These are phyloP conservation scores for Cephonodes hylas DNA, from an alignment of 2,888 invertebrate genomes.

Conservation along the genomic window DNA sequence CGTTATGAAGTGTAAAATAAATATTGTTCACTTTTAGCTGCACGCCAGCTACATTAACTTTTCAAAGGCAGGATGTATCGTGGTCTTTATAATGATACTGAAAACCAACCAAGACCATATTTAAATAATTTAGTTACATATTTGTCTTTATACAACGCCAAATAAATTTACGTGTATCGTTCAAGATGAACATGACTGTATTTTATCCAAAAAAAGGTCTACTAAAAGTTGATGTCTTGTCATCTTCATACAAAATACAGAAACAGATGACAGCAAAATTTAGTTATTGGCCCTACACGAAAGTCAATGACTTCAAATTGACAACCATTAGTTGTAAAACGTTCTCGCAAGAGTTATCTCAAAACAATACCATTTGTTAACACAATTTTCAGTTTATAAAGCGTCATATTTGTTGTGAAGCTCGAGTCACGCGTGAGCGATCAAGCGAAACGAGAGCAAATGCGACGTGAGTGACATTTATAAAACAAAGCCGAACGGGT, in stretches of 20 bases:
- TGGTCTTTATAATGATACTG: background rate
- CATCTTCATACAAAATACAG: too few relatives aligned
- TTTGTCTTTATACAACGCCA: too few relatives aligned
- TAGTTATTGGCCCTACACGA: too few relatives aligned
- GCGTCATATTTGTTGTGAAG: background rate
- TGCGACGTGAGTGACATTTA: background rate
- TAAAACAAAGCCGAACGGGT: background rate
- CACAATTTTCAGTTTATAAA: background rate
- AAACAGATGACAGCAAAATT: too few relatives aligned
- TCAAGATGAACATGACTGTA: too few relatives aligned
- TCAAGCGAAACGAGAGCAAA: background rate
- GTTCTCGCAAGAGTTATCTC: background rate
- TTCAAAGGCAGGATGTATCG: background rate
- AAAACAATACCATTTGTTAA: background rate
- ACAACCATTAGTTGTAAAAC: too few relatives aligned
- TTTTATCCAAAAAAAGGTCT: too few relatives aligned
- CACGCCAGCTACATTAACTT: background rate
- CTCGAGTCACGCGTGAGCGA: background rate
- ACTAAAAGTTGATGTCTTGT: too few relatives aligned
- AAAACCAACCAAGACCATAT: too few relatives aligned
- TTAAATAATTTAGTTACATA: too few relatives aligned
- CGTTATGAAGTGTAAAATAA: background rate
- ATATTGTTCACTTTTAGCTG: background rate
- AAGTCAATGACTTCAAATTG: too few relatives aligned
- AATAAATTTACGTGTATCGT: too few relatives aligned